These are phyloP conservation scores for Sesamia inferens DNA, from an alignment of 2,888 invertebrate genomes.

Conservation along the genomic window DNA sequence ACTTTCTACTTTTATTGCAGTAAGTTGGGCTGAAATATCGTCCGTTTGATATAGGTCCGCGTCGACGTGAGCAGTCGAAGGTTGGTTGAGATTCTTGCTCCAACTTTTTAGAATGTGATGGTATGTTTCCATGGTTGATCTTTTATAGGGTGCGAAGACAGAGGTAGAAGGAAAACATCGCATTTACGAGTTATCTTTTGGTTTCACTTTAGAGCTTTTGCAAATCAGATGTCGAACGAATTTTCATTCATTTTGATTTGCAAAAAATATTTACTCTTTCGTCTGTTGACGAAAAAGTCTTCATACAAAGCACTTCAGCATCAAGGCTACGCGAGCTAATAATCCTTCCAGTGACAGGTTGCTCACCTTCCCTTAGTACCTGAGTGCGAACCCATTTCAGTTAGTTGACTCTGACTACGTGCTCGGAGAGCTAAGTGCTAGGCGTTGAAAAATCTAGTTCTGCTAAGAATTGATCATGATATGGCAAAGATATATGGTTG, in stretches of 20 bases:
- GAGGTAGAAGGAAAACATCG: not conserved
- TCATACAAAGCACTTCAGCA: conserved; percentile 9
- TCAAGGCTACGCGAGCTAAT: conserved; percentile 29
- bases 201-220: not conserved
- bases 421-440: conserved; percentile 47
- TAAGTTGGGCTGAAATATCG: conserved; percentile 62
- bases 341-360: conserved; percentile 56
- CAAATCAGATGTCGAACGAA: not conserved
- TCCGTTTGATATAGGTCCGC: conserved; percentile 56
- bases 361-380: conserved; percentile 53
- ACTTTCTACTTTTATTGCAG: conserved; percentile 61
- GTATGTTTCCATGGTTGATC: conserved; percentile 25
- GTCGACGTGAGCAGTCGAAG: conserved; percentile 49
- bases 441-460: conserved; percentile 50
- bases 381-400: conserved; percentile 65
- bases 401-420: conserved; percentile 65
- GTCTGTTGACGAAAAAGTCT: not conserved
- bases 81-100: conserved; percentile 49
- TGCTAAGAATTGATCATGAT: conserved; percentile 54
- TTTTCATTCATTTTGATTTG: conserved; percentile 1
- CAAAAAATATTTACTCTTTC: conserved; percentile 14
- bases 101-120: conserved; percentile 34
- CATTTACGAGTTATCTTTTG: conserved; percentile 14
- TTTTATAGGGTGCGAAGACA: conserved; percentile 1
- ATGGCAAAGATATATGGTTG: conserved; percentile 51